Evolutionary conservation across 2,888 invertebrate species (phyloP).

Genomic region (Herminia tarsipennalis): DNA sequence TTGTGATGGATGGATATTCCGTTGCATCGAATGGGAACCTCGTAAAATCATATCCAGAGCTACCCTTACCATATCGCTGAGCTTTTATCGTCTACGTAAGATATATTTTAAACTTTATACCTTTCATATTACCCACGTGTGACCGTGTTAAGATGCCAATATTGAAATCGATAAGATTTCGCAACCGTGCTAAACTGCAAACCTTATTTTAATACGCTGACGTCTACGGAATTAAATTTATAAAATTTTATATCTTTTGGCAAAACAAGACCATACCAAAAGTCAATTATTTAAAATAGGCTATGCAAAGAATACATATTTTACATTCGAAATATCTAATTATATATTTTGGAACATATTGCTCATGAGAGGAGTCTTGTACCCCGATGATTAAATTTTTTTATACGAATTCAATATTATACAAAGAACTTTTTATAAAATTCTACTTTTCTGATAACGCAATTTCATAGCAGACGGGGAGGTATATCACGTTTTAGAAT

Average conservation of each 20-base stretch:
- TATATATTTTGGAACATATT: conserved; percentile 64
- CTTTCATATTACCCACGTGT: conserved; percentile 2
- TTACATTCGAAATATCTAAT: conserved; percentile 49
- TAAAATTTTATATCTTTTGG: conserved; percentile 41
- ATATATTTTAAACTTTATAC: conserved; percentile 29
- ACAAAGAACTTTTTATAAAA: conserved; percentile 30
- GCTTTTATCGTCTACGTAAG: conserved; percentile 50
- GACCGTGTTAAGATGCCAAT: conserved; percentile 21
- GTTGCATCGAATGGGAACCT: conserved; percentile 24
- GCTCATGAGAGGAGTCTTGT: conserved; percentile 21
- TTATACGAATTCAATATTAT: conserved; percentile 30
- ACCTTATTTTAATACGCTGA: conserved; percentile 30
- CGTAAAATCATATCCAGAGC: conserved; percentile 55
- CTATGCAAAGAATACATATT: conserved; percentile 56
- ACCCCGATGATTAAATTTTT: conserved; percentile 24
- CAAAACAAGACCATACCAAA: conserved; percentile 66
- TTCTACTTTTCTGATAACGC: conserved; percentile 10
- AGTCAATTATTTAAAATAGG: conserved; percentile 77
- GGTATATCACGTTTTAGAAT: conserved; percentile 11
- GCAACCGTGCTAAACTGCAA: conserved; percentile 4
- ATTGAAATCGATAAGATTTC: conserved; percentile 24
- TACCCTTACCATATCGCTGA: conserved; percentile 63
- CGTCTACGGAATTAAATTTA: conserved; percentile 24
- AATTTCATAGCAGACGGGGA: conserved; percentile 12
- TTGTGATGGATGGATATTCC: conserved; percentile 40